Evolutionary conservation across 2,113 vertebrate species (phyloP).

Genomic region (Phalacrocorax pelagicus): DNA sequence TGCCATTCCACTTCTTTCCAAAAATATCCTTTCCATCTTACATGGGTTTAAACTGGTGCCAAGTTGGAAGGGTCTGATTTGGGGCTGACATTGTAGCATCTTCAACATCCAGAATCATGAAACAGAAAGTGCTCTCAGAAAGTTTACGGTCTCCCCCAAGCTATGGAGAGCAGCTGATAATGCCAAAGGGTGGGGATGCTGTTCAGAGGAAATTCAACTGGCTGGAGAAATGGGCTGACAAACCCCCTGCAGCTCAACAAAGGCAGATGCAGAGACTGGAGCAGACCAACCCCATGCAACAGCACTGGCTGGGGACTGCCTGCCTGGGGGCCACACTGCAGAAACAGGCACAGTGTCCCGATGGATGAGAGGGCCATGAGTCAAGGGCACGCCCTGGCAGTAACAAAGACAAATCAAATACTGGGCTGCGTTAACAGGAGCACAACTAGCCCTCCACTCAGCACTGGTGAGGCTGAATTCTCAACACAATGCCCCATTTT

Average conservation of each 20-base stretch:
- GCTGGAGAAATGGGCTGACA: background rate
- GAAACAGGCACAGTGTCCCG: accelerated
- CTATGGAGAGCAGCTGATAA: background rate
- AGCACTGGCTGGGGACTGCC: background rate
- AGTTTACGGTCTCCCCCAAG: background rate
- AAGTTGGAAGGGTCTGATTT: background rate
- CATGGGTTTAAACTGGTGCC: background rate
- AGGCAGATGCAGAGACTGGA: background rate
- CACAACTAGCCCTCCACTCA: background rate
- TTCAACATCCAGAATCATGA: background rate
- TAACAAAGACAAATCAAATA: background rate
- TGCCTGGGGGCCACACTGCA: background rate
- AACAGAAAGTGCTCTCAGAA: background rate
- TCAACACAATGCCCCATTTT: background rate
- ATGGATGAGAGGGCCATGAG: background rate
- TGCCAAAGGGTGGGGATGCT: accelerated
- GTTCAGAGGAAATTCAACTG: background rate
- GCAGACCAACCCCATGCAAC: background rate
- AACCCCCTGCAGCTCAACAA: background rate
- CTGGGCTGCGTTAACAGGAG: background rate
- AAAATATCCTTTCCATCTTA: background rate
- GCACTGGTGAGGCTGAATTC: background rate
- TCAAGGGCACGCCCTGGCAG: background rate
- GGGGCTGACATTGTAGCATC: background rate
- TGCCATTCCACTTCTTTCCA: background rate